Base-by-base conservation (phyloP, 2,113 vertebrate genomes). In the Anguilla japonica region DNA sequence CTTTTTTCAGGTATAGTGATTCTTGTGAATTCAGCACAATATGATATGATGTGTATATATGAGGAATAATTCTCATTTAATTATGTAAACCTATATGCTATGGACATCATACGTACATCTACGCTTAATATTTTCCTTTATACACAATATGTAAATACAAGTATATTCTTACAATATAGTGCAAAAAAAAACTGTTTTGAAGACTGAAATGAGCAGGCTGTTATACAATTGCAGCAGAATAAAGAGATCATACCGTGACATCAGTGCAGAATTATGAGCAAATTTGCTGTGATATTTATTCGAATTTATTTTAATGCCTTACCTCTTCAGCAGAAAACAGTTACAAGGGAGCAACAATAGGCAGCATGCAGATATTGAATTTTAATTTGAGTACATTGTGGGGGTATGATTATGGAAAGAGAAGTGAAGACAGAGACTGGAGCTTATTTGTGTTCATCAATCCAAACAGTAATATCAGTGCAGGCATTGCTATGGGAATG, bases 381-480 rank as follows among this genome's bases (percentile, higher is more conserved):
- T 29, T 75, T 75, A 29, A 9, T n/a, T 29, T 8, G n/a, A 34
- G 26, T n/a, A 26, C 7, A 26, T 34, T 75, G 29, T 75, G n/a
- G n/a, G 9, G 22, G 60, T 5, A 14, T 75, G 26, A 75, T 75
- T 75, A 75, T 75, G n/a, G 2, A 13, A 29, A 26, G 71, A 34
- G 9, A 34, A 34, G 26, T n/a, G 63, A n/a, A n/a, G 26, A n/a
- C n/a, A 22, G 26, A n/a, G 63, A 60, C 57, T 15, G 57, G 57
- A 3, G 63, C 1, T n/a, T 71, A 20, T 71, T 71, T 71, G 71
- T 75, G 71, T 9, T 75, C n/a, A 5, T 16, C 26, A 71, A 50
- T 56, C 7, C 6, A 53, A 16, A 8, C 43, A 85, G 43, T 6
- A 85, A 78, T 79, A 78, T 20, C 75, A 79, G 46, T 89, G 85